These are phyloP conservation scores for Ostrea edulis DNA, from an alignment of 1,140 invertebrate genomes.

Conservation along the genomic window DNA sequence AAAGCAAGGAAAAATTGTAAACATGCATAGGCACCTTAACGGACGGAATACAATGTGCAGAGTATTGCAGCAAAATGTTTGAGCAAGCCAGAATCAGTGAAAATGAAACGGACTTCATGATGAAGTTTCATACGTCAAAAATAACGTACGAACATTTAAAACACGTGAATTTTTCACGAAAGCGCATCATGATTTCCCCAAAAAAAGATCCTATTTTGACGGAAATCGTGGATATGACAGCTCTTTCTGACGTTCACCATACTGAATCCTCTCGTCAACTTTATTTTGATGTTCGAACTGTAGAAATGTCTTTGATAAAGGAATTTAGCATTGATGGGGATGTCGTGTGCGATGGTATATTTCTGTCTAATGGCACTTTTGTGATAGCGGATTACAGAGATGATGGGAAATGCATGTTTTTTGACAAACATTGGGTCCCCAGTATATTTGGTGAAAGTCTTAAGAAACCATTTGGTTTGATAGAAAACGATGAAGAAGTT, in stretches of 20 bases:
- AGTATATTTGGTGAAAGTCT: background rate
- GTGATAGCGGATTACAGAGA: background rate
- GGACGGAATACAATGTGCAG: background rate
- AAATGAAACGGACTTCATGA: background rate
- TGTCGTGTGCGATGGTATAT: background rate
- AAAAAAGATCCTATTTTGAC: background rate
- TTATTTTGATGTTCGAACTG: background rate
- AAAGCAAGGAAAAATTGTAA: background rate
- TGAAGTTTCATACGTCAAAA: background rate
- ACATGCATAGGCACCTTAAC: background rate
- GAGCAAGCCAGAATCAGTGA: background rate
- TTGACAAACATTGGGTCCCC: background rate
- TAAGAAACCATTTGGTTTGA: background rate
- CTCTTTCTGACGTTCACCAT: background rate
- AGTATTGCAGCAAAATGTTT: background rate
- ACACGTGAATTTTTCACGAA: background rate
- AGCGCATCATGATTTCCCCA: background rate
- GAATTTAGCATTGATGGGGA: background rate
- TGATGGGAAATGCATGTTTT: background rate
- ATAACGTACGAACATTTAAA: background rate
- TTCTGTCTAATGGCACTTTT: background rate
- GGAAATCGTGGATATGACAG: background rate
- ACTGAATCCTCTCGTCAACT: background rate
- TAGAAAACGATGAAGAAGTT: background rate
- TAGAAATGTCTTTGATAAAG: background rate